Evolutionary conservation across 2,113 vertebrate genomes (phyloP).

Genomic region (Rhinolophus sinicus): DNA sequence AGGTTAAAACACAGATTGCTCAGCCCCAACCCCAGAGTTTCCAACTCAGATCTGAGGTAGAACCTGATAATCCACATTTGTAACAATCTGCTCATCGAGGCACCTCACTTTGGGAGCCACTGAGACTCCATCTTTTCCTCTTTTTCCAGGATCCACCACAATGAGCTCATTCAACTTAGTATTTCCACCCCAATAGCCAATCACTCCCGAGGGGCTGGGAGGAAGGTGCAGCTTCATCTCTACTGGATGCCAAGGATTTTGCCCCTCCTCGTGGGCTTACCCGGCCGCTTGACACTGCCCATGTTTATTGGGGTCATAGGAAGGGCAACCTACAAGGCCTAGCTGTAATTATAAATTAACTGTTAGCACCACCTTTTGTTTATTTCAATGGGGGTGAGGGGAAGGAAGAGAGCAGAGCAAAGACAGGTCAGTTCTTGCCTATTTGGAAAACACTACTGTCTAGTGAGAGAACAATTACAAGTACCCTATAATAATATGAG

Average conservation of each 20-base stretch:
- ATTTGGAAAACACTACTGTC: background rate
- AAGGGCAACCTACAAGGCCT: background rate
- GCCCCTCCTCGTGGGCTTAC: background rate
- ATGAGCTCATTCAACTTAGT: background rate
- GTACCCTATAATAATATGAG: background rate
- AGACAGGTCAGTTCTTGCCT: constrained; percentile 4
- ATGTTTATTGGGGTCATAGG: background rate
- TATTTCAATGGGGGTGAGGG: background rate
- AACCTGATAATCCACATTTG: background rate
- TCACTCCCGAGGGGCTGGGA: accelerated
- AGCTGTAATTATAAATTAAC: background rate
- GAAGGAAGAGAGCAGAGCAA: background rate
- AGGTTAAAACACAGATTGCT: background rate
- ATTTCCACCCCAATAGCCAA: background rate
- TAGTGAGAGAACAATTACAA: background rate
- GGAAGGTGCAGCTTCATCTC: background rate
- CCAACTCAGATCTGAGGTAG: background rate
- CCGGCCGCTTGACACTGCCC: background rate
- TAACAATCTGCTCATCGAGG: background rate
- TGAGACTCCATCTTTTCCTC: background rate
- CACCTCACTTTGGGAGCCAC: background rate
- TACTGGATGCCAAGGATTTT: background rate
- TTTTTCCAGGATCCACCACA: background rate
- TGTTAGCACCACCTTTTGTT: background rate
- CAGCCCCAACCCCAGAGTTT: background rate